phyloP scores from a whole-genome alignment of 30 jellyfish, hydroid and myxozoan genomes.

The Cassiopea xamachana region DNA sequence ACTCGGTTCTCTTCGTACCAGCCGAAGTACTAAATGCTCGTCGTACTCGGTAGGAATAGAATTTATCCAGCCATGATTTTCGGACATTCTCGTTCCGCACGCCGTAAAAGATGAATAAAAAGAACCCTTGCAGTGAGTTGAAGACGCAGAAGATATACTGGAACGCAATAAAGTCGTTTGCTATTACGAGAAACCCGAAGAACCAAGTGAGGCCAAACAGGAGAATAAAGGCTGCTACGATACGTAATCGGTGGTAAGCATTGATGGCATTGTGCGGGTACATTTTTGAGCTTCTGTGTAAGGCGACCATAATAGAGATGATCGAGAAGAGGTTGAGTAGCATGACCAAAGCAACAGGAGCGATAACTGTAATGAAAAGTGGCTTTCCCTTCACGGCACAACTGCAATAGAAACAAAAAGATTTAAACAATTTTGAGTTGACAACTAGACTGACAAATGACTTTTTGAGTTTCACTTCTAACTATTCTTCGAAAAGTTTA shows the following conservation, averaged over 20 bases:
- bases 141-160: conserved; percentile 90
- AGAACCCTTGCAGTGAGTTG: conserved; percentile 82
- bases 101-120: conserved; percentile 79
- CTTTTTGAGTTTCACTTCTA: neutral
- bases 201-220: conserved; percentile 93
- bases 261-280: conserved; percentile 80
- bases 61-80: conserved; percentile 70
- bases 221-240: conserved; percentile 81
- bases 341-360: conserved; percentile 73
- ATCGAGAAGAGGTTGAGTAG: conserved; percentile 64
- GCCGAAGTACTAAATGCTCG: conserved; percentile 24
- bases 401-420: conserved; percentile 26
- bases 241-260: conserved; percentile 75
- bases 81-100: conserved; percentile 87
- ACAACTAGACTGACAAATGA: neutral
- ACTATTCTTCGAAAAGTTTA: too few relatives aligned
- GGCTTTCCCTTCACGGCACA: conserved; percentile 90
- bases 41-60: conserved; percentile 18
- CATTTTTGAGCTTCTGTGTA: conserved; percentile 74
- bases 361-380: conserved; percentile 72
- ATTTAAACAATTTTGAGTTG: too few relatives aligned
- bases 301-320: conserved; percentile 65
- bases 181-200: conserved; percentile 83
- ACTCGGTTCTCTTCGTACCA: conserved; percentile 64
- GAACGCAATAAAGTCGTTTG: conserved; percentile 73